These are phyloP conservation scores for Ameiurus melas DNA, from an alignment of 2,113 vertebrate genomes.

Conservation along the genomic window DNA sequence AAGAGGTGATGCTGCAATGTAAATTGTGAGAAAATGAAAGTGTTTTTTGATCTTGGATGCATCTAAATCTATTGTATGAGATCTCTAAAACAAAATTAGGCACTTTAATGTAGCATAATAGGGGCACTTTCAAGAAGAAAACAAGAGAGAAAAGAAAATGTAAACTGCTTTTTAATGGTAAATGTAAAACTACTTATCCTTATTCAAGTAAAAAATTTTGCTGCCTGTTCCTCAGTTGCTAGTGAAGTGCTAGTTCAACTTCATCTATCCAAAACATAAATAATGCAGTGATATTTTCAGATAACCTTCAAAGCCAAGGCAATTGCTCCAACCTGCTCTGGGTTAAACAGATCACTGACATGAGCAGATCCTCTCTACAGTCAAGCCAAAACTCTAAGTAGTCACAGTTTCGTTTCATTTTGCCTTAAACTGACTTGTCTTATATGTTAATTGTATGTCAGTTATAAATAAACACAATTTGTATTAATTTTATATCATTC, in stretches of 20 bases:
- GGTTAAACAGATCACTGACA: background rate
- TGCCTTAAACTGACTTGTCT: background rate
- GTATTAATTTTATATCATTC: background rate
- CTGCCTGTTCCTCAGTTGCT: background rate
- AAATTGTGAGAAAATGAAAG: too few species aligned
- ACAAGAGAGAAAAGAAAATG: background rate
- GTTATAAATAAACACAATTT: background rate
- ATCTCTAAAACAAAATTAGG: too few species aligned
- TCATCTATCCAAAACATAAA: background rate
- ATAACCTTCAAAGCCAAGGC: background rate
- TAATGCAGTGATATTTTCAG: background rate
- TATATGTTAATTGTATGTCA: background rate
- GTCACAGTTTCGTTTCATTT: background rate
- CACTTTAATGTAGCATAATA: too few species aligned
- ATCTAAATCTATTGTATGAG: too few species aligned
- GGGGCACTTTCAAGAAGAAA: background rate
- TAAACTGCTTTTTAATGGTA: background rate
- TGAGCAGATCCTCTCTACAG: slow-evolving; percentile 15
- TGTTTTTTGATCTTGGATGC: too few species aligned
- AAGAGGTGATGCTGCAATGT: too few species aligned
- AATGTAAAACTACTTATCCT: background rate
- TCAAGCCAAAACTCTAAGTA: background rate
- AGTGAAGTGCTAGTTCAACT: slow-evolving; percentile 1
- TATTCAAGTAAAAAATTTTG: background rate
- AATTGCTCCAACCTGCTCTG: slow-evolving; percentile 2